phyloP scores from a whole-genome alignment of 2,888 invertebrate species.

The Protodeltote pygarga region DNA sequence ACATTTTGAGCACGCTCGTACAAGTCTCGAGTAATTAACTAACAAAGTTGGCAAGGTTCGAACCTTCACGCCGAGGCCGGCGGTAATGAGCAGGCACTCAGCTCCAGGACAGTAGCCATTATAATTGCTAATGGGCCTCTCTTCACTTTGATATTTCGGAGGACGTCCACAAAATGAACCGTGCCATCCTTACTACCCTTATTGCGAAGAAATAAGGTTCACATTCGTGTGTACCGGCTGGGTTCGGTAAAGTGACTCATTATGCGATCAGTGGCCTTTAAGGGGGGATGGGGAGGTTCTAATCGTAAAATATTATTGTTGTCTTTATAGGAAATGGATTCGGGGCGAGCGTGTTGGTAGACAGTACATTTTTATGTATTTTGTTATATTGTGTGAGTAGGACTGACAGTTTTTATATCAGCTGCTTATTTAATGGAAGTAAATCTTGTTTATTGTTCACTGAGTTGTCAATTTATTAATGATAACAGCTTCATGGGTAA shows the following conservation, averaged over 20 bases:
- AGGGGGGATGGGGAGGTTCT: slow-evolving; percentile 49
- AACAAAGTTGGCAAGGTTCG: slow-evolving; percentile 33
- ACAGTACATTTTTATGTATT: slow-evolving; percentile 1
- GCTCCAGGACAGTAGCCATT: slow-evolving; percentile 67
- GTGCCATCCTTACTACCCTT: slow-evolving; percentile 4
- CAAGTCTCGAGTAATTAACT: slow-evolving; percentile 47
- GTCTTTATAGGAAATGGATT: slow-evolving; percentile 26
- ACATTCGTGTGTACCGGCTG: slow-evolving; percentile 43
- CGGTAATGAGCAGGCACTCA: slow-evolving; percentile 78
- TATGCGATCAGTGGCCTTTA: slow-evolving; percentile 52
- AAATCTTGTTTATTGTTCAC: too few species aligned
- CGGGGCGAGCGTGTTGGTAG: slow-evolving; percentile 3
- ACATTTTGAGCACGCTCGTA: slow-evolving; percentile 23
- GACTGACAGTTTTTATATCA: too few species aligned
- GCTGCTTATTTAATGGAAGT: too few species aligned
- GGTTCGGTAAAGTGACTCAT: slow-evolving; percentile 49
- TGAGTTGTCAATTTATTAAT: too few species aligned
- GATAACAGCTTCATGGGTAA: too few species aligned
- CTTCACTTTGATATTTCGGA: slow-evolving; percentile 64
- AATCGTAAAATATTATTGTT: slow-evolving; percentile 67
- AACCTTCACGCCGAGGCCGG: slow-evolving; percentile 26
- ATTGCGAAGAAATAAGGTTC: slow-evolving; percentile 6
- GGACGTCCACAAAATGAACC: slow-evolving; percentile 29
- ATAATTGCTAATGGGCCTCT: slow-evolving; percentile 79
- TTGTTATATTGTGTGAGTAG: neutral